Conservation (phyloP, 2,797 vertebrate genomes). For the Malacoctenus gilli region DNA sequence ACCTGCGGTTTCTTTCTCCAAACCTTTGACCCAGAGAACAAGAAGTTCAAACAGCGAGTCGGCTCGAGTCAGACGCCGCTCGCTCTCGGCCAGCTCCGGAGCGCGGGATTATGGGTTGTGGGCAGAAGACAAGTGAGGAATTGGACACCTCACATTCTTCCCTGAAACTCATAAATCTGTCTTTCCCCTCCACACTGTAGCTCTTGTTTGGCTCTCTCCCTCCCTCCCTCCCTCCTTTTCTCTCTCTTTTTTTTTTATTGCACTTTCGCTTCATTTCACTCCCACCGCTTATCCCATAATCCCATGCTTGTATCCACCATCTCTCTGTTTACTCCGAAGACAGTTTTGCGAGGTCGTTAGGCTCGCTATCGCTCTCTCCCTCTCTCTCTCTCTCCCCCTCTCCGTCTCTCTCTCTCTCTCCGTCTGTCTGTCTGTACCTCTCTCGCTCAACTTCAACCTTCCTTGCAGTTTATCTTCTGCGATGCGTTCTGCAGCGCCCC, state of each 20-base stretch:
- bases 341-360: constrained; percentile 19
- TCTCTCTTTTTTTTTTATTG: constrained; percentile 32
- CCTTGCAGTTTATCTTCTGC: constrained; percentile 1
- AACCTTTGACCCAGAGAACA: constrained; percentile 14
- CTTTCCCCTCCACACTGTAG: constrained; percentile 50
- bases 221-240: not conserved
- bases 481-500: too few relatives aligned
- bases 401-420: not conserved
- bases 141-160: constrained; percentile 73
- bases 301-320: constrained; percentile 41
- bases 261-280: constrained; percentile 58
- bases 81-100: constrained; percentile 14
- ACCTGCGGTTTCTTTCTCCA: not conserved
- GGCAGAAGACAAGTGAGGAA: constrained; percentile 69
- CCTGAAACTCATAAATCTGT: constrained; percentile 66
- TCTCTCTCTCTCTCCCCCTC: not conserved
- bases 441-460: too few relatives aligned
- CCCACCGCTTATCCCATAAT: constrained; percentile 58
- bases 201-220: constrained; percentile 52
- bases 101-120: constrained; percentile 49
- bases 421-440: constrained; percentile 11
- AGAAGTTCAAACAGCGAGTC: constrained; percentile 23
- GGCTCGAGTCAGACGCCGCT: constrained; percentile 30
- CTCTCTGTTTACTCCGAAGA: constrained; percentile 49
- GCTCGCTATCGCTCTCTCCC: not conserved